Base-by-base conservation (phyloP, 2,113 vertebrate genomes). In the Motacilla tschutschensis region DNA sequence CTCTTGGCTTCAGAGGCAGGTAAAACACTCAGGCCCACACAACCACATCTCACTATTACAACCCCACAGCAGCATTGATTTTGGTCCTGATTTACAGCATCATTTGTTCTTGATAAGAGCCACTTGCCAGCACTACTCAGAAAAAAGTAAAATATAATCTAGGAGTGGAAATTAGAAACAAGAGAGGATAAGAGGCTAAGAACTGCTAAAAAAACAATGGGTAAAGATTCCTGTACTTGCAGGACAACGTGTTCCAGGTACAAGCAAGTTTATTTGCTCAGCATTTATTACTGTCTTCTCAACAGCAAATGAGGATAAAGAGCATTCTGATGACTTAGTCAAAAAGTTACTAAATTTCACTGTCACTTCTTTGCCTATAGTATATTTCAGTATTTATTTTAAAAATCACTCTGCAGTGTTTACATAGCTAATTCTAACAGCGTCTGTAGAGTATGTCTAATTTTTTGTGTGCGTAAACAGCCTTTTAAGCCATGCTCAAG, bases 61-160 rank as follows among this genome's bases (percentile, higher is more conserved):
- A 62, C 89, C 91, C 90, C 92, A 86, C 73, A 95, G 87, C 71
- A 91, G 85, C 94, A 94, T 91, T 91, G 93, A 96, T 96, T 95
- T 90, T 58, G 55, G 79, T 75, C 83, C 50, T 65, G 91, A 96
- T 96, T 96, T 95, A 94, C 79, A 59, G 84, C 83, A 89, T 94
- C 91, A 85, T 94, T 96, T 96, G 82, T 83, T 94, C 90, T 85
- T 95, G 90, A 93, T 90, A 95, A 96, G 79, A 96, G 87, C 82
- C 55, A 89, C 90, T 92, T 51, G 51, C 91, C 83, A 91, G 58
- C 63, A 78, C 28, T 48, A 93, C 74, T 94, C 65, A 67, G 77
- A 85, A 93, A 82, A 96, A 95, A 71, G 43, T 89, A 95, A 97
- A 96, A 95, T 90, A 93, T 65, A 92, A 90, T 53, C 74, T 85